Evolutionary conservation across 2,113 vertebrate species (phyloP), one percentile per base, ranked within the genome.

Genomic region (Atractosteus spatula): DNA sequence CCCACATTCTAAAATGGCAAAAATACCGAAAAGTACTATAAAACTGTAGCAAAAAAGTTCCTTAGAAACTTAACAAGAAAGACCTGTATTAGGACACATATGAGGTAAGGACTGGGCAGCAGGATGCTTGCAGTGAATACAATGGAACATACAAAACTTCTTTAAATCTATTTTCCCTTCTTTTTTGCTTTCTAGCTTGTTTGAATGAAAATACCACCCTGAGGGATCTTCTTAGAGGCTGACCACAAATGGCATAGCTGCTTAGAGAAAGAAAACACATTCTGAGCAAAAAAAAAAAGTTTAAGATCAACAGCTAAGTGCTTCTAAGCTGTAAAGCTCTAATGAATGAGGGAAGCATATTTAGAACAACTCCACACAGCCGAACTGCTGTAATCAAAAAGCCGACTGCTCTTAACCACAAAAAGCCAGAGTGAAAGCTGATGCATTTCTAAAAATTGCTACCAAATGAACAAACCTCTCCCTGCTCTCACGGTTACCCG

Each of bases 341-440:
- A 29, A 29, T 29, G 29, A 29, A 29, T 29, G 29, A 29, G 29
- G 29, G 29, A 29, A 29, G 29, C 29, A 29, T 66, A 13, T 14
- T 66, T 41, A 66, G 64, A 66, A n/a, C 43, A 47, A 3, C 1
- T 66, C 42, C 43, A 66, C 16, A 12, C 64, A 66, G 63, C 63
- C 41, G 5, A 66, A 12, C 2, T 41, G 13, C 29, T 66, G 41
- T 44, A 13, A 45, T 54, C 66, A 7, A 29, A 68, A 55, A 68
- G n/a, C 47, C 12, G 7, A 5, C 5, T 59, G n/a, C 7, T 16
- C 66, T 55, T 55, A 41, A 66, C 64, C 64, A 66, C 64, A 45
- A 4, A 66, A 66, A 16, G n/a, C 16, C 43, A 47, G 64, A 66
- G 10, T 51, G 5, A 51, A 51, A 7, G 10, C 47, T 51, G 47